Evolutionary conservation across 2,113 vertebrate genomes (phyloP), one percentile per base, ranked within the genome.

Genomic region (Empidonax alnorum): DNA sequence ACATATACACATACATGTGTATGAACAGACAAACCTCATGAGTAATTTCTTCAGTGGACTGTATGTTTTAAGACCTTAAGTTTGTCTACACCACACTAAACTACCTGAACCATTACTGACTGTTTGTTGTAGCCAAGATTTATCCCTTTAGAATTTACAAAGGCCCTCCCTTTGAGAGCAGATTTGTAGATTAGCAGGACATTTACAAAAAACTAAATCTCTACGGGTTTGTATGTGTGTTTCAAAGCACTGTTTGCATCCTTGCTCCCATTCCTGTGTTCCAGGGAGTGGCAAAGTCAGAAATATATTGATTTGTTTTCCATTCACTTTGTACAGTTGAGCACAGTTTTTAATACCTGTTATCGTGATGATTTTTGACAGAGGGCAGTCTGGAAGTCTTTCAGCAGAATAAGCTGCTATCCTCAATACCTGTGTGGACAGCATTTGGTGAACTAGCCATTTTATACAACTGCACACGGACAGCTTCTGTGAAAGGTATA

Each of bases 401-500:
- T 89, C 99, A 99, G 86, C 98, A 99, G 39, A 99, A 97, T 96
- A 99, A 98, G 79, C 97, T 99, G 37, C 97, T 99, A 28, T 98
- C 99, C 4, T 98, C 98, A 5, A 99, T 99, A 46, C 91, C 98
- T 6, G 97, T 98, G 68, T 99, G 99, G 99, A 99, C 99, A 15
- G 98, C 98, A 1, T 99, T 99, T 97, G 99, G 99, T 55, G 99
- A 99, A 90, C 90, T 99, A 30, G 99, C 99, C 62, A 99, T 99
- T 83, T 97, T 99, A 55, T 99, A 99, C 97, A 99, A 99, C 97
- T 99, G 99, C 94, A 99, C 98, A 1, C 97, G 99, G 94, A 99
- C 99, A 0, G 99, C 99, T 6, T 99, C 99, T 9, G 98, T 99
- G 50, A 98, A 98, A 99, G 99, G 99, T 99, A 98, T 16, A 44